Evolutionary conservation across 1,140 invertebrate species (phyloP).

Genomic region (Drosophila micromelanica): DNA sequence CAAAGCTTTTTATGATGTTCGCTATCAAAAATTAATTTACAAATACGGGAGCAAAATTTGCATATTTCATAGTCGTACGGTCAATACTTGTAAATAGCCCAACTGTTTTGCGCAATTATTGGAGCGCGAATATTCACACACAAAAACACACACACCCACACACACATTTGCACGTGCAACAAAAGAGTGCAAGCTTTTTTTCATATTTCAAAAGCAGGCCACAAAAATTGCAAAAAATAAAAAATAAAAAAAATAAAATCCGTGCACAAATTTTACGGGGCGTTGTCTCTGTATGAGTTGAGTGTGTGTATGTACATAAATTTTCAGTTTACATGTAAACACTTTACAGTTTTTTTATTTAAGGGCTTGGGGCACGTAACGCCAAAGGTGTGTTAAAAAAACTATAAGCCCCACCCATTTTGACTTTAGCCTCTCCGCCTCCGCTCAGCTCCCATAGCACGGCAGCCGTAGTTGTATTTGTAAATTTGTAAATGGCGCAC

Average conservation of each 20-base stretch:
- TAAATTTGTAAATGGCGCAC: constrained; percentile 54
- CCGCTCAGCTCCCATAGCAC: neutral
- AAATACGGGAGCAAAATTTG: constrained; percentile 42
- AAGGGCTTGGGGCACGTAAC: constrained; percentile 37
- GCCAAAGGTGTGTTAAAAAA: constrained; percentile 44
- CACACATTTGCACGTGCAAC: constrained; percentile 32
- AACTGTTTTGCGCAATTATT: constrained; percentile 68
- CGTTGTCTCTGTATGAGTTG: constrained; percentile 23
- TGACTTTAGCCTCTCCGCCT: neutral
- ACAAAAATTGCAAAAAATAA: constrained; percentile 30
- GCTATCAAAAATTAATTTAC: constrained; percentile 49
- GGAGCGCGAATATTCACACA: constrained; percentile 55
- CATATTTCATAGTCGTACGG: constrained; percentile 49
- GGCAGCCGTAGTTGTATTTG: constrained; percentile 14
- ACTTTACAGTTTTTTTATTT: constrained; percentile 62
- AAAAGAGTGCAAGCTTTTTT: constrained; percentile 49
- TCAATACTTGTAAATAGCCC: constrained; percentile 50
- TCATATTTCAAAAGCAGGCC: constrained; percentile 55
- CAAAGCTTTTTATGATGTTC: constrained; percentile 10
- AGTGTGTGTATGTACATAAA: constrained; percentile 34
- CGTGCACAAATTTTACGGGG: constrained; percentile 35
- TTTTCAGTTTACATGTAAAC: constrained; percentile 64
- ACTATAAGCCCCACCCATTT: constrained; percentile 26
- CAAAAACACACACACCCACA: constrained; percentile 20
- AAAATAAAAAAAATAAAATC: constrained; percentile 19